Base-by-base conservation (phyloP, 2,113 vertebrate genomes). In the Zosterops hypoxanthus region DNA sequence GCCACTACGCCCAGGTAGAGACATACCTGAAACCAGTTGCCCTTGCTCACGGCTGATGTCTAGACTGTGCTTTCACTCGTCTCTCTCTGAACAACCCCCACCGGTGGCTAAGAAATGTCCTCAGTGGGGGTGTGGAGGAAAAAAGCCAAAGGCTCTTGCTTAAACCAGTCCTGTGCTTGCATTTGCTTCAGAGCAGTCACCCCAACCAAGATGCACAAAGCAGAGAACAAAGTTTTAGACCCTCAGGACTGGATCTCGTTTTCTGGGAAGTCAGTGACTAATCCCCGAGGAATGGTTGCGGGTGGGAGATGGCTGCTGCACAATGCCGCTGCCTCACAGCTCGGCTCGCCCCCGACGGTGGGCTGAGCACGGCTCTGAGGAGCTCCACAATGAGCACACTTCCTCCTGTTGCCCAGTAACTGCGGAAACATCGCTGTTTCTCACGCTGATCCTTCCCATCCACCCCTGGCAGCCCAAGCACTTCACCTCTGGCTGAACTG, bases 211-310 rank as follows among this genome's bases (percentile, higher is more conserved):
- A 0, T 0, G 1, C 14, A 61, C 34, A 57, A 82, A 88, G 13
- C 63, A 53, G 66, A 72, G 41, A 79, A 25, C 25, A 8, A 86
- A 66, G 68, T 66, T 87, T 61, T 78, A 69, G 88, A 77, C 68
- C 76, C 52, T 66, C 33, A 25, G 65, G 50, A 81, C 52, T 81
- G 60, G 23, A 55, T 94, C 50, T 29, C 0, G 0, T 77, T 83
- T 95, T 82, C 76, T 93, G 91, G 56, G 64, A 95, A 92, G 76
- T 8, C 72, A 17, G 68, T 96, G 94, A 95, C 59, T 92, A 95
- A 95, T 86, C 42, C 41, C 76, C 3, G 11, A 83, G 92, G 91
- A 95, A 93, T 81, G 68, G 76, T 15, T 90, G 91, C 0, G 10
- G 68, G 80, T 88, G 69, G 63, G 72, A 71, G 29, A 71, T 6